These are phyloP conservation scores for Allacma fusca DNA, from an alignment of 2,888 invertebrate genomes.

Conservation along the genomic window DNA sequence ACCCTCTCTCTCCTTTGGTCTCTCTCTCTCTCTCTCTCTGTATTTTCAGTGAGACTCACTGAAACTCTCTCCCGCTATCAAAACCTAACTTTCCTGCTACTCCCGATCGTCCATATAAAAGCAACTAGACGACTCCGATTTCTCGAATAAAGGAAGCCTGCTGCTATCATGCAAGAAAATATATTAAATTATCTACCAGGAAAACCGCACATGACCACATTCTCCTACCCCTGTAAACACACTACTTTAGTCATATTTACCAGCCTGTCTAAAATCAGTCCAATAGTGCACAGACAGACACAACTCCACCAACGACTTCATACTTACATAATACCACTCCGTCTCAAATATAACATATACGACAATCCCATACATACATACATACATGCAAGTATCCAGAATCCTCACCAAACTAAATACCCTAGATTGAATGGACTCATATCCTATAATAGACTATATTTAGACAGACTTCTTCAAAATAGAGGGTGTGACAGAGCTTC, in stretches of 20 bases:
- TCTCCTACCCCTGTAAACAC: slow-evolving; percentile 14
- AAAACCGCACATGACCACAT: slow-evolving; percentile 16
- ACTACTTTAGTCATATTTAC: neutral
- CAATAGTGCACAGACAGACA: neutral
- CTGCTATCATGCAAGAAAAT: slow-evolving; percentile 22
- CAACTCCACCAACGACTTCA: too few relatives aligned
- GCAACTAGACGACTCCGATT: neutral
- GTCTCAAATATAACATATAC: too few relatives aligned
- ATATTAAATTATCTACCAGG: slow-evolving; percentile 24
- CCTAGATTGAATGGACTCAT: too few relatives aligned
- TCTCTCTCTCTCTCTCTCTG: neutral
- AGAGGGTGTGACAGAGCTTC: too few relatives aligned
- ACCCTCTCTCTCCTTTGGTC: neutral
- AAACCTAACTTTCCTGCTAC: neutral
- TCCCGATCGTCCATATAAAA: neutral
- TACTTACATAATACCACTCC: too few relatives aligned
- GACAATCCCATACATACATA: too few relatives aligned
- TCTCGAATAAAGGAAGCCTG: neutral
- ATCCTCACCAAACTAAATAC: too few relatives aligned
- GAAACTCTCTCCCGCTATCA: slow-evolving; percentile 7
- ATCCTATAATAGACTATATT: too few relatives aligned
- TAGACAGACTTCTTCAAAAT: too few relatives aligned
- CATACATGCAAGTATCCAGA: too few relatives aligned
- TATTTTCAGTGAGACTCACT: too few relatives aligned
- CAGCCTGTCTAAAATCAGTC: neutral